Percentiles rank a stretch among this genome's conserved stretches.
Conservation (phyloP, 2,888 invertebrate species). For the Lasioglossum lativentre region DNA sequence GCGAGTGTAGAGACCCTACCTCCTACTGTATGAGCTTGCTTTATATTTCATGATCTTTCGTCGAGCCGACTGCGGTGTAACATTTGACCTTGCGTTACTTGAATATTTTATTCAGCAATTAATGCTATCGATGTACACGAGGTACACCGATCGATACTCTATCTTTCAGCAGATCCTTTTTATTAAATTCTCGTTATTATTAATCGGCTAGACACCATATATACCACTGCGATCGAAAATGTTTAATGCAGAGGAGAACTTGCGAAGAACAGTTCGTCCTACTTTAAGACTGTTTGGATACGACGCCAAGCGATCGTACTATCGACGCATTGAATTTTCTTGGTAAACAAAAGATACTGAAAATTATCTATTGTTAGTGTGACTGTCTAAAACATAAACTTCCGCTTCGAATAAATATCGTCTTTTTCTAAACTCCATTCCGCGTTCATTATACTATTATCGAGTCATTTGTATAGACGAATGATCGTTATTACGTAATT, state of each 20-base stretch:
- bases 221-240: background rate
- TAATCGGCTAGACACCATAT: background rate
- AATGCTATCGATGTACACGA: background rate
- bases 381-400: background rate
- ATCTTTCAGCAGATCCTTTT: background rate
- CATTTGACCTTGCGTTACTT: background rate
- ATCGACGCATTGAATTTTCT: background rate
- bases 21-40: background rate
- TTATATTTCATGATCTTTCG: conserved; percentile 3
- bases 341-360: background rate
- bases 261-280: conserved; percentile 1
- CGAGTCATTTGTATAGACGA: background rate
- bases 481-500: conserved; percentile 26
- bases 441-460: background rate
- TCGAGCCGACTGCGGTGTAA: background rate
- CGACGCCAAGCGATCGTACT: background rate
- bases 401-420: background rate
- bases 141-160: background rate
- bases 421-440: background rate
- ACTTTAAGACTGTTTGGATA: background rate
- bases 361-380: background rate
- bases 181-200: background rate
- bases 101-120: background rate
- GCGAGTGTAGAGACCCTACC: background rate
- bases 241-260: background rate